Percentiles rank a stretch among this genome's conserved stretches.
phyloP scores from a whole-genome alignment of 1,140 invertebrate species.

The Aphaenogaster floridana region DNA sequence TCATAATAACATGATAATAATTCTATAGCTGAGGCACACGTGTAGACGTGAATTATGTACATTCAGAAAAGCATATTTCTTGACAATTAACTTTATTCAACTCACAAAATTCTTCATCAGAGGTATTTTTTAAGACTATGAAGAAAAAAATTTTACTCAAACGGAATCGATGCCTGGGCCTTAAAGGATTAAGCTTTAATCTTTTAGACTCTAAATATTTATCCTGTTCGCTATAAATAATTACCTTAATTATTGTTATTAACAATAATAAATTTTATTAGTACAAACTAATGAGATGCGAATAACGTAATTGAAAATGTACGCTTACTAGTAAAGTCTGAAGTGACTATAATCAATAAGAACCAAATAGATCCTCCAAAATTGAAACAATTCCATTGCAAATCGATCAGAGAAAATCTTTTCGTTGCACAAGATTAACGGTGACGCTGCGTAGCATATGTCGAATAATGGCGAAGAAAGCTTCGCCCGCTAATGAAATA shows the following conservation, averaged over 20 bases:
- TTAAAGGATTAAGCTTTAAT: neutral
- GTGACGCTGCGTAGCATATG: neutral
- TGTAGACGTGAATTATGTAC: no score
- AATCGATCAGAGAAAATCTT: neutral
- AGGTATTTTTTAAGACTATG: no score
- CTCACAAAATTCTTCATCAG: no score
- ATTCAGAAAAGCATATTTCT: no score
- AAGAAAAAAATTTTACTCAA: no score
- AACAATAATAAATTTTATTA: neutral
- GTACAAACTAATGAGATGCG: neutral
- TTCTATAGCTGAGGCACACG: no score
- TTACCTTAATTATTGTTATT: conserved; percentile 12
- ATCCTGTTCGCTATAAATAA: neutral
- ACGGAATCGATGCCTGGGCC: no score
- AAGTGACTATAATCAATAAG: neutral
- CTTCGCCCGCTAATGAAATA: conserved; percentile 52
- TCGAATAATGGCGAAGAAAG: conserved; percentile 34
- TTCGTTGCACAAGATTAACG: conserved; percentile 5
- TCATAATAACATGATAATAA: no score
- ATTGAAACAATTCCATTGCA: neutral
- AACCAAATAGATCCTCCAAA: neutral
- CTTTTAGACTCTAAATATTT: no score
- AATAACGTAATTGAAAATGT: neutral
- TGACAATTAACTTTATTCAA: no score
- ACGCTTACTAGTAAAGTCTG: neutral